A percentile compares a stretch with the other conserved stretches of the same genome.
phyloP scores from a whole-genome alignment of 2,113 vertebrate genomes.

The Isichthys henryi region DNA sequence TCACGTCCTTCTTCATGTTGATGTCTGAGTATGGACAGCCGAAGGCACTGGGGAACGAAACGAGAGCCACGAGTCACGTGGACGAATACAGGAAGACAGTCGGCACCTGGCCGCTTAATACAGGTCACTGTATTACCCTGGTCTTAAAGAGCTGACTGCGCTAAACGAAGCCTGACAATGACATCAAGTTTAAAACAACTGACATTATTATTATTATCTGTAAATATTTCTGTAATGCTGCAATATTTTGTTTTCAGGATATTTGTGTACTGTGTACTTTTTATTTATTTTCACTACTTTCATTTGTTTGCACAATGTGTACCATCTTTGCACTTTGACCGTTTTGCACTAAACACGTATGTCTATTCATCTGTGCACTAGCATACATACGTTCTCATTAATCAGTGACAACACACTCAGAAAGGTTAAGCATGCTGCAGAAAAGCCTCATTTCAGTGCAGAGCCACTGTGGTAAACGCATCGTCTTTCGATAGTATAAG shows the following conservation, averaged over 20 bases:
- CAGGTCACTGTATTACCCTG: not conserved
- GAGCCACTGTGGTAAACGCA: not conserved
- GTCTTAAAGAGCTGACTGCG: not conserved
- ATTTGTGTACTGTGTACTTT: not conserved
- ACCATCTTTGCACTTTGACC: not conserved
- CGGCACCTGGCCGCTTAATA: not conserved
- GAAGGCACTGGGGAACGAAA: constrained; percentile 53
- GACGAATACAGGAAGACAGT: not conserved
- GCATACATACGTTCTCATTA: not conserved
- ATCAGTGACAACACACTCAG: not conserved
- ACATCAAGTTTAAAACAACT: not conserved
- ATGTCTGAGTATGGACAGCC: constrained; percentile 69
- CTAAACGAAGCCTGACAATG: not conserved
- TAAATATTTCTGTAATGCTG: not conserved
- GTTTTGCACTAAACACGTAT: not conserved
- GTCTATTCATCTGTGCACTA: not conserved
- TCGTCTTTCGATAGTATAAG: not conserved
- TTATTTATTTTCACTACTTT: not conserved
- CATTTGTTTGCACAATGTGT: not conserved
- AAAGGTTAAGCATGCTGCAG: not conserved
- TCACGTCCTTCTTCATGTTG: constrained; percentile 60
- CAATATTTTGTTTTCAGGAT: not conserved
- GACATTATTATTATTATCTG: not conserved
- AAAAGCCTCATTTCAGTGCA: not conserved
- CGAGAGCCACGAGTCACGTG: not conserved